Evolutionary conservation across 2,113 vertebrate genomes (phyloP).

Genomic region (Leptocoma aspasia): DNA sequence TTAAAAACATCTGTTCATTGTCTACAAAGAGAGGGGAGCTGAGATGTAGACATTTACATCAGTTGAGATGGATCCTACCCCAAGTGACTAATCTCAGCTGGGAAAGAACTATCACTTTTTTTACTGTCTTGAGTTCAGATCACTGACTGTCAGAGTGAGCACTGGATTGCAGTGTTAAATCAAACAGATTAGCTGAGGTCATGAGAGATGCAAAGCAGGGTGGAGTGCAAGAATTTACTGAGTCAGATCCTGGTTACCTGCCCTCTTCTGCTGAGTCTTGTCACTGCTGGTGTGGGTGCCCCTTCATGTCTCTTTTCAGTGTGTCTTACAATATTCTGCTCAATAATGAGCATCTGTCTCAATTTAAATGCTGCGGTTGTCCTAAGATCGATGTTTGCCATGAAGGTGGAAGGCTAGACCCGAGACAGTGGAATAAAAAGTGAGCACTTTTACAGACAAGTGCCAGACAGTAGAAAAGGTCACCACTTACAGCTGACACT

Average conservation of each 20-base stretch:
- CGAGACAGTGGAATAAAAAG: not conserved
- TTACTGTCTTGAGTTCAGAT: not conserved
- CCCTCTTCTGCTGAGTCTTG: not conserved
- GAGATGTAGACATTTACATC: not conserved
- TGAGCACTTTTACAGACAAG: not conserved
- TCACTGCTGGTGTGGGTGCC: not conserved
- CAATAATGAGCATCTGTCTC: not conserved
- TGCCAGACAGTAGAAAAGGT: not conserved
- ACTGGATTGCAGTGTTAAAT: not conserved
- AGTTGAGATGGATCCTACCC: not conserved
- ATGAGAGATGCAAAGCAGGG: not conserved
- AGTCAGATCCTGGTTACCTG: not conserved
- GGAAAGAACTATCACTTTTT: not conserved
- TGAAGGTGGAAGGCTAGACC: not conserved
- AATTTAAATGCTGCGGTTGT: not conserved
- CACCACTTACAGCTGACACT: not conserved
- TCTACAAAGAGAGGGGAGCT: not conserved
- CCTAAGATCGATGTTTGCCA: not conserved
- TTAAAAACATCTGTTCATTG: not conserved
- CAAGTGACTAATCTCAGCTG: not conserved
- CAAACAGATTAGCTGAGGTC: not conserved
- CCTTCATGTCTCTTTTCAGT: not conserved
- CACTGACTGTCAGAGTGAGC: not conserved
- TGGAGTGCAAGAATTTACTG: not conserved
- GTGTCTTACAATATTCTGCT: not conserved